phyloP scores from a whole-genome alignment of 2,113 vertebrate species.

The Neogale vison region DNA sequence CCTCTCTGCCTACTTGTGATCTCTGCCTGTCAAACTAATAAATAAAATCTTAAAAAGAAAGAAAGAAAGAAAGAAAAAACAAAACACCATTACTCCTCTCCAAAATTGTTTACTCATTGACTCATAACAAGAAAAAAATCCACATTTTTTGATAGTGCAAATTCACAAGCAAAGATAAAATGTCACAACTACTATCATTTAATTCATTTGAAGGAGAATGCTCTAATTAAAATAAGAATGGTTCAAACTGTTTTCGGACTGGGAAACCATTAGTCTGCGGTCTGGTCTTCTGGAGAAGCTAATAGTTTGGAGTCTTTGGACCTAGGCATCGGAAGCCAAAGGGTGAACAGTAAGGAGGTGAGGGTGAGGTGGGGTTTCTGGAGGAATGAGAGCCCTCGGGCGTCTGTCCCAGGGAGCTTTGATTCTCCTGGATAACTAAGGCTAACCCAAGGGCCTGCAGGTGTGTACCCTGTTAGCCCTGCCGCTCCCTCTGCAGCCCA shows the following conservation, averaged over 20 bases:
- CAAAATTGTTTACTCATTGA: not conserved
- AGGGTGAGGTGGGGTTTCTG: not conserved
- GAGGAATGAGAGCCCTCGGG: not conserved
- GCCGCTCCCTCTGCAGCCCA: not conserved
- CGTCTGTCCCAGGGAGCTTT: not conserved
- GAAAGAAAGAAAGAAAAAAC: not conserved
- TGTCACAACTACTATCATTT: not conserved
- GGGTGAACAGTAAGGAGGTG: not conserved
- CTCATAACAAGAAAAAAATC: not conserved
- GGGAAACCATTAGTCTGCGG: not conserved
- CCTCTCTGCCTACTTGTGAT: too few species aligned
- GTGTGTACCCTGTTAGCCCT: not conserved
- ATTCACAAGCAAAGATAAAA: constrained; percentile 40
- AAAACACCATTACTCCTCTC: not conserved
- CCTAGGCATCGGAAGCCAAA: not conserved
- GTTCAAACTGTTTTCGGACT: not conserved
- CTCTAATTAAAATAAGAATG: constrained; percentile 39
- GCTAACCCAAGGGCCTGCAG: not conserved
- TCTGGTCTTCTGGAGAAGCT: not conserved
- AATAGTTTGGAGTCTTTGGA: not conserved
- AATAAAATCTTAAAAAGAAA: not conserved
- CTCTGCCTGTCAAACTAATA: too few species aligned
- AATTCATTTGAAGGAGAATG: constrained; percentile 14
- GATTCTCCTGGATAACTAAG: not conserved
- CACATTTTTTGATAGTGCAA: constrained; percentile 13